Evolutionary conservation across 2,113 vertebrate genomes (phyloP).

Genomic region (Labeo rohita): DNA sequence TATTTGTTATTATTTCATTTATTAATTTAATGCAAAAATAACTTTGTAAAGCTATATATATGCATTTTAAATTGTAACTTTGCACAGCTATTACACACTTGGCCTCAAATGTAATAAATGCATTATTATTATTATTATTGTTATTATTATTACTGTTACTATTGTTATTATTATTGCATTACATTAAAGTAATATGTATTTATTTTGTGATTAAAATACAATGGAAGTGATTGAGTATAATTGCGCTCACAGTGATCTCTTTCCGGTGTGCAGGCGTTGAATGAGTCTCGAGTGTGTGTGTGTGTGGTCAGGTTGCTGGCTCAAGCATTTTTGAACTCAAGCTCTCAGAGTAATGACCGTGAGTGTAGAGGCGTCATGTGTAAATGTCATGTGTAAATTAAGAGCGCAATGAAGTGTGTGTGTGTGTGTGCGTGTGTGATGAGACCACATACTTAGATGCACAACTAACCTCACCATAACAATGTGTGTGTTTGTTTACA

Average conservation of each 20-base stretch:
- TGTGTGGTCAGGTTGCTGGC: slow-evolving; percentile 24
- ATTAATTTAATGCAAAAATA: too few species aligned
- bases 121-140: background rate
- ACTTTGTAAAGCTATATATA: too few species aligned
- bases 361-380: slow-evolving; percentile 28
- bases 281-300: background rate
- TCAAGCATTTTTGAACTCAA: slow-evolving; percentile 28
- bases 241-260: background rate
- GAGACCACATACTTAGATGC: slow-evolving; percentile 17
- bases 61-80: too few species aligned
- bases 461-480: background rate
- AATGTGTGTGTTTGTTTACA: background rate
- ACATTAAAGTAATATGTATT: background rate
- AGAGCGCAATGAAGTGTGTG: slow-evolving; percentile 18
- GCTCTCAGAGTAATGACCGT: slow-evolving; percentile 31
- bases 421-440: background rate
- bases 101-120: background rate
- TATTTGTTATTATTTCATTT: too few species aligned
- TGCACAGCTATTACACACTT: background rate
- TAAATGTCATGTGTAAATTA: slow-evolving; percentile 43
- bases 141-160: background rate
- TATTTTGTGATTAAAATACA: background rate
- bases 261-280: background rate
- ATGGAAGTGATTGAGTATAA: background rate
- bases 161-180: background rate